These are phyloP conservation scores for Ganaspis brasiliensis DNA, from an alignment of 2,888 invertebrate genomes.

Conservation along the genomic window DNA sequence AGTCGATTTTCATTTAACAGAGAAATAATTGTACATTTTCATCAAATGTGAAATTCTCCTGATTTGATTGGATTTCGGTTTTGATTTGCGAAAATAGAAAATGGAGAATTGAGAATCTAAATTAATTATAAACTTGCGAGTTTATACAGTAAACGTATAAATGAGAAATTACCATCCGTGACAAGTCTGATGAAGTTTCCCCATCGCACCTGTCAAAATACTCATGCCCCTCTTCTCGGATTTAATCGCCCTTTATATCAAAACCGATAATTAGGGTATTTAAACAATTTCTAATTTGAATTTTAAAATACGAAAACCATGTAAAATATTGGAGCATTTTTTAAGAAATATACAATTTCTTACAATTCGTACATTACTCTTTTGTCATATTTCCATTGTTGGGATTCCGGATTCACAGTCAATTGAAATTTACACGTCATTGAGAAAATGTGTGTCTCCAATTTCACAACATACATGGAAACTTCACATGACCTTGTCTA, in stretches of 20 bases:
- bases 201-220: slow-evolving; percentile 27
- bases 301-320: background rate
- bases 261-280: background rate
- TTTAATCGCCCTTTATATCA: background rate
- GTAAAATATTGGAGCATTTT: background rate
- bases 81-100: background rate
- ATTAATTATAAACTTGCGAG: background rate
- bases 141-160: background rate
- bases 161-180: slow-evolving; percentile 3
- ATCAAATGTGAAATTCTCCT: too few species aligned
- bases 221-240: background rate
- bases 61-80: background rate
- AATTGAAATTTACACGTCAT: background rate
- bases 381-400: too few species aligned
- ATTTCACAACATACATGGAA: too few species aligned
- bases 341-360: background rate
- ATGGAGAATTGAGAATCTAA: background rate
- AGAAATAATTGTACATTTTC: too few species aligned
- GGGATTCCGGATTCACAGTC: background rate
- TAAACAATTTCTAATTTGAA: slow-evolving; percentile 1
- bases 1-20: too few species aligned
- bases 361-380: background rate
- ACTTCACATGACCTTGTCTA: background rate
- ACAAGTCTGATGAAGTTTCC: background rate
- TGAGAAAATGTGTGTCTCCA: background rate